Conservation (phyloP, 2,888 invertebrate species). For the Drosophila maculinotata region DNA sequence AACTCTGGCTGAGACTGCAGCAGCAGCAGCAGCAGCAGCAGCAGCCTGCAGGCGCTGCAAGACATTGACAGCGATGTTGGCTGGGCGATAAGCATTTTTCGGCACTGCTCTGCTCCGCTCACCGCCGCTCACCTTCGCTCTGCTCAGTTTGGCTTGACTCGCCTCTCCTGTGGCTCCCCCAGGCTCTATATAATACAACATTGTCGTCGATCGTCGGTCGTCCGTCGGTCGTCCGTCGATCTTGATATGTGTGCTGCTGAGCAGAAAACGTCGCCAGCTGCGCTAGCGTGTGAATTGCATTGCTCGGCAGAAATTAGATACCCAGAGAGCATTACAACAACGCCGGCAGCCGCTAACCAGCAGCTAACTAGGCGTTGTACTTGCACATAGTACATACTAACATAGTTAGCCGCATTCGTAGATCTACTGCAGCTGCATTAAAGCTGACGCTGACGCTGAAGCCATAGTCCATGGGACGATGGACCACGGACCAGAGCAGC, state of each 20-base stretch:
- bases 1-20: conserved; percentile 21
- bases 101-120: conserved; percentile 19
- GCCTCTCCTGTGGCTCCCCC: background rate
- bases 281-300: conserved; percentile 67
- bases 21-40: background rate
- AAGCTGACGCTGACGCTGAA: conserved; percentile 55
- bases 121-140: too few species aligned
- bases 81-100: conserved; percentile 54
- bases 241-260: conserved; percentile 50
- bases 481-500: conserved; percentile 5
- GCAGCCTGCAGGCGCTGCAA: conserved; percentile 14
- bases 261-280: conserved; percentile 47
- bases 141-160: conserved; percentile 2
- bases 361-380: conserved; percentile 56
- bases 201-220: too few species aligned
- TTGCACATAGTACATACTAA: conserved; percentile 19
- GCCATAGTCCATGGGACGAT: conserved; percentile 19
- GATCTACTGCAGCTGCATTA: conserved; percentile 22
- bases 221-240: conserved; percentile 27
- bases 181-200: too few species aligned
- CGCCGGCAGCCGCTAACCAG: conserved; percentile 5
- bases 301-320: conserved; percentile 68
- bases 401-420: conserved; percentile 11
- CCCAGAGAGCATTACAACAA: conserved; percentile 34
- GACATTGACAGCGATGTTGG: conserved; percentile 51